Percentiles rank a stretch among this genome's conserved stretches.
These are phyloP conservation scores for Hippopotamyrus pictus DNA, from an alignment of 2,797 vertebrate genomes.

Conservation along the genomic window DNA sequence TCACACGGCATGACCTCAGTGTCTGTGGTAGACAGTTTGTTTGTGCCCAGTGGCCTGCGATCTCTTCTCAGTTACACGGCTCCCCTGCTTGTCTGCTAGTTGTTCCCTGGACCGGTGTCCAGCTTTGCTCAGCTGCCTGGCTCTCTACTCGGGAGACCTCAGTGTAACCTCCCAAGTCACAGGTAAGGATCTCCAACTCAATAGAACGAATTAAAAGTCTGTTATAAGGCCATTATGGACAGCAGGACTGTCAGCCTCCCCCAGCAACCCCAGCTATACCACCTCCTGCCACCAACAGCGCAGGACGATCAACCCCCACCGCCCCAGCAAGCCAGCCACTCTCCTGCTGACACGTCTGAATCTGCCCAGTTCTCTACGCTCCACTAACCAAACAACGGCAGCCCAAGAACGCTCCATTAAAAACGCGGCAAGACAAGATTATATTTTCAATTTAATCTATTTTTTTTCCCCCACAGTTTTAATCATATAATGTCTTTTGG, in stretches of 20 bases:
- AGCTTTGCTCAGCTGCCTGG: not conserved
- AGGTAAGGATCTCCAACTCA: not conserved
- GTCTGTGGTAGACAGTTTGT: not conserved
- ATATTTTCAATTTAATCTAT: not conserved
- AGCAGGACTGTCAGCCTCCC: slow-evolving; percentile 4
- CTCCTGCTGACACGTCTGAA: not conserved
- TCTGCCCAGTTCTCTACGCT: not conserved
- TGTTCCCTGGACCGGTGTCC: not conserved
- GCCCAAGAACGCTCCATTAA: not conserved
- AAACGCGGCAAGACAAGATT: not conserved
- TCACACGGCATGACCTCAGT: not conserved
- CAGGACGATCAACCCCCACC: not conserved
- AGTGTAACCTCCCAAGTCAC: not conserved
- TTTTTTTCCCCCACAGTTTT: not conserved
- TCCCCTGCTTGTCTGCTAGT: not conserved
- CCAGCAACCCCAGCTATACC: not conserved
- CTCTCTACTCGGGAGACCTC: not conserved
- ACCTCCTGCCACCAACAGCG: not conserved
- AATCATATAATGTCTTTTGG: not conserved
- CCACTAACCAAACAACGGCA: not conserved
- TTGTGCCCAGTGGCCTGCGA: not conserved
- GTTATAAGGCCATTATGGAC: slow-evolving; percentile 19
- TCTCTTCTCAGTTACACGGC: not conserved
- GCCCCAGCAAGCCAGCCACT: not conserved
- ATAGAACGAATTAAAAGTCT: slow-evolving; percentile 22